phyloP scores from a whole-genome alignment of 2,888 invertebrate species.

The Trachelus stipa region DNA sequence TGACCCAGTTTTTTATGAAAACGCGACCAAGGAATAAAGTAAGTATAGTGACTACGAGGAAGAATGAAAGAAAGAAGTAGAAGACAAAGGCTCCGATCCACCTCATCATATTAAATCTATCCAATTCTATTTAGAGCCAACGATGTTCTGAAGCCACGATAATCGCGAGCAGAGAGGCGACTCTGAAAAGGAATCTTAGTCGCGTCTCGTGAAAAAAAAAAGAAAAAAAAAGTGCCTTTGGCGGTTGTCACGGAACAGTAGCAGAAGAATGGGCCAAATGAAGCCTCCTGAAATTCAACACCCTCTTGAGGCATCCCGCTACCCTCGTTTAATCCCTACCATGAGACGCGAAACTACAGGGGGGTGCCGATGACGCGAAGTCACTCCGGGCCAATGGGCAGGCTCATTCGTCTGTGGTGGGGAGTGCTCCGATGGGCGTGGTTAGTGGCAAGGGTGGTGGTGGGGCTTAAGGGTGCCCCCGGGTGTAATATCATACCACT shows the following conservation, averaged over 20 bases:
- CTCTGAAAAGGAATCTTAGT: slow-evolving; percentile 8
- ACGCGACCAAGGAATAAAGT: neutral
- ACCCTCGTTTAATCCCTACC: slow-evolving; percentile 6
- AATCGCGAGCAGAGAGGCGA: neutral
- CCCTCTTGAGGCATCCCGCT: slow-evolving; percentile 35
- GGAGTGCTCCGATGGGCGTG: slow-evolving; percentile 54
- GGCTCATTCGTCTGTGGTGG: slow-evolving; percentile 48
- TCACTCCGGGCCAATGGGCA: slow-evolving; percentile 65
- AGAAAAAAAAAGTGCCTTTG: slow-evolving; percentile 39
- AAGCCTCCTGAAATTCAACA: slow-evolving; percentile 63
- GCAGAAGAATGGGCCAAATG: slow-evolving; percentile 62
- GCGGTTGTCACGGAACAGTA: slow-evolving; percentile 34
- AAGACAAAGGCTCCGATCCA: neutral
- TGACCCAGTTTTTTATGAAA: no score
- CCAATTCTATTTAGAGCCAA: no score
- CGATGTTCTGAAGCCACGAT: no score
- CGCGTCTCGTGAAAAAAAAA: slow-evolving; percentile 35
- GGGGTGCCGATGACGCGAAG: slow-evolving; percentile 57
- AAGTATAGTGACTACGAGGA: neutral
- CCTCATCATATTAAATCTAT: no score
- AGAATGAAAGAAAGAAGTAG: neutral
- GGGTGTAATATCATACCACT: slow-evolving; percentile 66
- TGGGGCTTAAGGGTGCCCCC: slow-evolving; percentile 56
- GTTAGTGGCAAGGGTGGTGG: slow-evolving; percentile 33
- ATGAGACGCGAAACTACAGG: slow-evolving; percentile 29